Evolutionary conservation across 2,888 invertebrate species (phyloP).

Genomic region (Ecliptopera silaceata): DNA sequence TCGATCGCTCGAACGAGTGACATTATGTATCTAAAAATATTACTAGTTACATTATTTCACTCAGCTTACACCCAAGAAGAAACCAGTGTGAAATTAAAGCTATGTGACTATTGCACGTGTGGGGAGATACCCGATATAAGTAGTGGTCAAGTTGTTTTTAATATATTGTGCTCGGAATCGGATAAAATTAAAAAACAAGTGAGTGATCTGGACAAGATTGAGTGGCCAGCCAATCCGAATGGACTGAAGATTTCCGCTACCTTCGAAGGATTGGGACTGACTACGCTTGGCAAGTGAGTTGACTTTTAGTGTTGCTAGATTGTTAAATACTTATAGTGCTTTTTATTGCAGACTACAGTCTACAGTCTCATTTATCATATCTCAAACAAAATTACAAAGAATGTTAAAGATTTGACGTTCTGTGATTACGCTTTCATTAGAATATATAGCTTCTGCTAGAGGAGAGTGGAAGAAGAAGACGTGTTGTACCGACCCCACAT

Average conservation of each 20-base stretch:
- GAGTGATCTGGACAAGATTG: conserved; percentile 70
- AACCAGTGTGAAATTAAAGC: conserved; percentile 50
- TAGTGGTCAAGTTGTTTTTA: conserved; percentile 67
- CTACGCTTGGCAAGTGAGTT: conserved; percentile 73
- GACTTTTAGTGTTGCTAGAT: not conserved
- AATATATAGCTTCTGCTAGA: too few relatives aligned
- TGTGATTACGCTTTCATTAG: too few relatives aligned
- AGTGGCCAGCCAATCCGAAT: conserved; percentile 73
- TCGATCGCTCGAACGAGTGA: conserved; percentile 57
- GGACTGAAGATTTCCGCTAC: conserved; percentile 71
- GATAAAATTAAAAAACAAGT: conserved; percentile 60
- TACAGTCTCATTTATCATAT: too few relatives aligned
- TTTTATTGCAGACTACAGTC: too few relatives aligned
- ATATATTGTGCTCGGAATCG: conserved; percentile 73
- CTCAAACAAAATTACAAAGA: too few relatives aligned
- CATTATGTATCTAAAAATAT: conserved; percentile 67
- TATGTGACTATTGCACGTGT: conserved; percentile 74
- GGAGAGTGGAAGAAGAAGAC: too few relatives aligned
- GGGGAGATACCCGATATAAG: conserved; percentile 74
- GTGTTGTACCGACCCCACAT: too few relatives aligned
- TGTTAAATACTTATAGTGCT: too few relatives aligned
- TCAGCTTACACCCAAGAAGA: conserved; percentile 50
- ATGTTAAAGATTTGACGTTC: too few relatives aligned
- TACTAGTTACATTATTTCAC: conserved; percentile 52
- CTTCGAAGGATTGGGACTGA: conserved; percentile 68